A percentile compares a stretch with the other conserved stretches of the same genome.
Conservation (phyloP, 2,113 vertebrate genomes). For the Formicarius rufipectus region DNA sequence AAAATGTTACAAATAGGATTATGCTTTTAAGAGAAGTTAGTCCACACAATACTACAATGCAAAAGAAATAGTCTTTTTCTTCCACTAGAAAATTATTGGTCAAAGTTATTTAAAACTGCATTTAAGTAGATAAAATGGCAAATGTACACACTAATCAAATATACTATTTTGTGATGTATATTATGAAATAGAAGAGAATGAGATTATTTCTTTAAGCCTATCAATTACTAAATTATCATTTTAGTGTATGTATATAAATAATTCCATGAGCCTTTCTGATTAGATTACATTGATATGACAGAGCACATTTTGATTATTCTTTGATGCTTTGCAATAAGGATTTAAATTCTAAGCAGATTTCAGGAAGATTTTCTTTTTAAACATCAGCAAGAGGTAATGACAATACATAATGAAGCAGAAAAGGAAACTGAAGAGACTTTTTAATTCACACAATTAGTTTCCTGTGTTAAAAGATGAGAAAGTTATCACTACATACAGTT, state of each 20-base stretch:
- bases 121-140: conserved; percentile 29
- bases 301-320: conserved; percentile 1
- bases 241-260: conserved; percentile 18
- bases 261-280: not conserved
- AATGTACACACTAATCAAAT: not conserved
- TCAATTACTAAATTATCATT: conserved; percentile 43
- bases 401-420: conserved; percentile 24
- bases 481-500: not conserved
- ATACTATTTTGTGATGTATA: not conserved
- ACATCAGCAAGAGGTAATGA: not conserved
- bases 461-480: not conserved
- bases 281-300: conserved; percentile 35
- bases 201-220: conserved; percentile 42
- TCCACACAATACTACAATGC: not conserved
- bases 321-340: conserved; percentile 4
- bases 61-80: not conserved
- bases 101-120: not conserved
- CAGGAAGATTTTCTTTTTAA: conserved; percentile 1
- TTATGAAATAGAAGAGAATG: conserved; percentile 34
- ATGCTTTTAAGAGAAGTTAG: not conserved
- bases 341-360: conserved; percentile 44
- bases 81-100: not conserved
- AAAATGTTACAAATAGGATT: not conserved
- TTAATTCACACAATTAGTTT: conserved; percentile 13
- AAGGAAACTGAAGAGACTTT: conserved; percentile 21